Conservation (phyloP, 2,113 vertebrate species). For the Hippocampus mohnikei region DNA sequence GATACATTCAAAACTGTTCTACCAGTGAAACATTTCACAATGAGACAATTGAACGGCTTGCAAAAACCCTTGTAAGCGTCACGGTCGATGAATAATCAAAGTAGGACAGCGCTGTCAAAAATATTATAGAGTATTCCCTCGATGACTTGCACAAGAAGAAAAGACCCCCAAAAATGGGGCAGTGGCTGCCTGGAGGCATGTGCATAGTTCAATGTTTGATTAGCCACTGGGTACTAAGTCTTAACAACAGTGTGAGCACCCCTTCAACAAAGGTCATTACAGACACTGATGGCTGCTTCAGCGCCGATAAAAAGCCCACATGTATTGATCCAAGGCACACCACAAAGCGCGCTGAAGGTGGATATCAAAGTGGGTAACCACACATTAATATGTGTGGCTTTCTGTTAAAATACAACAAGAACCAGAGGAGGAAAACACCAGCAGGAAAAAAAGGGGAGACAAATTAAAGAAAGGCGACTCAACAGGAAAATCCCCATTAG, state of each 20-base stretch:
- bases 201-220: slow-evolving; percentile 22
- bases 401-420: slow-evolving; percentile 1
- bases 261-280: slow-evolving; percentile 20
- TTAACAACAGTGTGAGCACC: slow-evolving; percentile 12
- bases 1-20: too few relatives aligned
- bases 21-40: too few relatives aligned
- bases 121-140: slow-evolving; percentile 32
- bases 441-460: background rate
- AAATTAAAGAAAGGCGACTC: background rate
- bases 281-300: background rate
- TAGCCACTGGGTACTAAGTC: slow-evolving; percentile 6
- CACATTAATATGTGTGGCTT: background rate
- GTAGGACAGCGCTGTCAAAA: slow-evolving; percentile 57
- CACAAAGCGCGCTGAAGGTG: background rate
- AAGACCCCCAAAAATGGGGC: slow-evolving; percentile 39
- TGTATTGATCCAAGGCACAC: background rate
- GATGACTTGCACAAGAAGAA: slow-evolving; percentile 27
- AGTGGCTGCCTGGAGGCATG: slow-evolving; percentile 35
- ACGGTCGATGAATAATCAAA: slow-evolving; percentile 32
- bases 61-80: slow-evolving; percentile 14
- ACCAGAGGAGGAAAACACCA: slow-evolving; percentile 7
- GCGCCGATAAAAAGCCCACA: background rate
- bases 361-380: background rate
- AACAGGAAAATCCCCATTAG: slow-evolving; percentile 37
- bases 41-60: background rate